Percentiles rank a stretch among this genome's conserved stretches.
Evolutionary conservation across 2,113 vertebrate species (phyloP).

Genomic region (Microtus ochrogaster): DNA sequence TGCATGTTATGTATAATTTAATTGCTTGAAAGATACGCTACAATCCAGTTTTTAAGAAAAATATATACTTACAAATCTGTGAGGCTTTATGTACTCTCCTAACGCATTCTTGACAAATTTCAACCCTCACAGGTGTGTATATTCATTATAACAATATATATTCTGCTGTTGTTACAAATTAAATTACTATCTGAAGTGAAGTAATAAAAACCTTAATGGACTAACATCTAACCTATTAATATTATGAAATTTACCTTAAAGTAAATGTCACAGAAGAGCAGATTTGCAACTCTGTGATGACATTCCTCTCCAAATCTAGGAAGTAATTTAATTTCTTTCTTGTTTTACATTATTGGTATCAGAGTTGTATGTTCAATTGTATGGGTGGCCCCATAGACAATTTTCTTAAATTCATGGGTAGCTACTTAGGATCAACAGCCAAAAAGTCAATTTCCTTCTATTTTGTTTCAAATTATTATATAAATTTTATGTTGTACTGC

Average conservation of each 20-base stretch:
- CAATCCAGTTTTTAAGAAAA: slow-evolving; percentile 18
- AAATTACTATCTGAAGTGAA: background rate
- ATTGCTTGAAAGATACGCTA: slow-evolving; percentile 28
- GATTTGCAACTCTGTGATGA: background rate
- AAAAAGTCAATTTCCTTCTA: slow-evolving; percentile 59
- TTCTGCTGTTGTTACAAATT: background rate
- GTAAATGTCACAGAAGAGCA: background rate
- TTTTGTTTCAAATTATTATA: slow-evolving; percentile 57
- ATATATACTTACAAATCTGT: slow-evolving; percentile 53
- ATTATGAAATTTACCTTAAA: background rate
- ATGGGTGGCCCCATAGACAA: background rate
- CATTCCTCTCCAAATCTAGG: background rate
- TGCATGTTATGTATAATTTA: background rate
- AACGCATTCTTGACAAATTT: slow-evolving; percentile 26
- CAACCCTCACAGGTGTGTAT: background rate
- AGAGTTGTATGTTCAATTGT: slow-evolving; percentile 52
- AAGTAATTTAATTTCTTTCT: slow-evolving; percentile 53
- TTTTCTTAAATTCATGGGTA: slow-evolving; percentile 56
- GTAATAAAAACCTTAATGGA: background rate
- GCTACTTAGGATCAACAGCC: background rate
- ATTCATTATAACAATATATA: background rate
- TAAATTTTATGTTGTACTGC: slow-evolving; percentile 54
- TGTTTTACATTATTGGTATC: slow-evolving; percentile 24
- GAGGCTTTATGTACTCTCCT: slow-evolving; percentile 39
- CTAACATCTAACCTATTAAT: background rate